Conservation (phyloP, 2,113 vertebrate species). For the Notechis scutatus region DNA sequence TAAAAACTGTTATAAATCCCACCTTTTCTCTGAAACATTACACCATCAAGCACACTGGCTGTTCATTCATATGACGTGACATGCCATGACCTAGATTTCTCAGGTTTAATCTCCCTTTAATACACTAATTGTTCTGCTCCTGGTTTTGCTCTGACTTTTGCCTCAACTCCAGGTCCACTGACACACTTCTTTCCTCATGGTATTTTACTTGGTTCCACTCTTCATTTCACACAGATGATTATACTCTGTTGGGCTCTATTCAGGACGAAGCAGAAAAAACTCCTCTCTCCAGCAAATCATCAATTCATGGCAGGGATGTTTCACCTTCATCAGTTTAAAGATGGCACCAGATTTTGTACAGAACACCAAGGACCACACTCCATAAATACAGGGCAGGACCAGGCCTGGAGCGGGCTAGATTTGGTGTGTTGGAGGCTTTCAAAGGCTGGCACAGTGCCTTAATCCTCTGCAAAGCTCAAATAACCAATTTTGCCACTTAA, state of each 20-base stretch:
- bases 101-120: not conserved
- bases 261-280: not conserved
- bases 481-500: not conserved
- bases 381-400: not conserved
- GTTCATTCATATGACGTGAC: not conserved
- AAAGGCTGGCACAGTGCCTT: not conserved
- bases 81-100: conserved; percentile 13
- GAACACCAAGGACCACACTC: not conserved
- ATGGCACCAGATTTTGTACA: not conserved
- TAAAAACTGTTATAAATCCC: conserved; percentile 16
- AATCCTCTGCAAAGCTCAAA: not conserved
- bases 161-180: not conserved
- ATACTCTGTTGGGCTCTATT: not conserved
- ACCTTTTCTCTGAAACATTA: conserved; percentile 19
- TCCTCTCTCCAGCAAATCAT: not conserved
- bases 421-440: not conserved
- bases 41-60: conserved; percentile 15
- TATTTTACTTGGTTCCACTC: not conserved
- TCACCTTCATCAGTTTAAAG: not conserved
- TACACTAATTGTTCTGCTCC: not conserved
- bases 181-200: not conserved
- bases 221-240: not conserved
- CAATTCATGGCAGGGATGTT: not conserved
- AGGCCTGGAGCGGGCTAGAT: not conserved
- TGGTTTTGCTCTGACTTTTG: not conserved